Conservation (phyloP, 1,140 invertebrate genomes). For the Pachypsylla venusta region DNA sequence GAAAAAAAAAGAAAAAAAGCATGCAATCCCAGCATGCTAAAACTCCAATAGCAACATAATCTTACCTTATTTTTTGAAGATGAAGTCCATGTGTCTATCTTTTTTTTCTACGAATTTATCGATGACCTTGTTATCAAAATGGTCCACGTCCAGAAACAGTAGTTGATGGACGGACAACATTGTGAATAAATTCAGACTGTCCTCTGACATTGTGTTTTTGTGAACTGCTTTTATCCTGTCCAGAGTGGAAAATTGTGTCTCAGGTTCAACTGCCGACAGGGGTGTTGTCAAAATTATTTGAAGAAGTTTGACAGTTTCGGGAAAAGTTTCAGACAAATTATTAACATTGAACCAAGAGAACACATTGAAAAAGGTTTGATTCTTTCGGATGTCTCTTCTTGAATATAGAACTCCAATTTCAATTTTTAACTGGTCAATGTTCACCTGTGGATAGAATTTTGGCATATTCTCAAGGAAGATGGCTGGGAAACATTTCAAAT, state of each 20-base stretch:
- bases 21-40: too few species aligned
- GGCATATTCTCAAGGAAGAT: too few species aligned
- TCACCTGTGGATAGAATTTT: neutral
- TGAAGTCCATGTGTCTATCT: conserved; percentile 21
- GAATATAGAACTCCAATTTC: too few species aligned
- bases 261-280: conserved; percentile 20
- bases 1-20: too few species aligned
- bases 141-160: conserved; percentile 19
- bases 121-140: conserved; percentile 26
- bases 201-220: conserved; percentile 17
- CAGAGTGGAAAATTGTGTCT: conserved; percentile 20
- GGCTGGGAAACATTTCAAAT: neutral
- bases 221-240: conserved; percentile 21
- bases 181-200: conserved; percentile 18
- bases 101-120: conserved; percentile 22
- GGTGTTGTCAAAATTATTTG: conserved; percentile 22
- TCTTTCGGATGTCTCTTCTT: too few species aligned
- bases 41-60: too few species aligned
- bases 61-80: conserved; percentile 19
- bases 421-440: neutral
- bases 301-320: conserved; percentile 22
- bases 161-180: conserved; percentile 20
- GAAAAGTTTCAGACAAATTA: conserved; percentile 19
- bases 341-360: neutral
- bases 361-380: neutral